A percentile compares a stretch with the other conserved stretches of the same genome.
These are phyloP conservation scores for Tragelaphus scriptus DNA, from an alignment of 2,113 vertebrate genomes.

Conservation along the genomic window DNA sequence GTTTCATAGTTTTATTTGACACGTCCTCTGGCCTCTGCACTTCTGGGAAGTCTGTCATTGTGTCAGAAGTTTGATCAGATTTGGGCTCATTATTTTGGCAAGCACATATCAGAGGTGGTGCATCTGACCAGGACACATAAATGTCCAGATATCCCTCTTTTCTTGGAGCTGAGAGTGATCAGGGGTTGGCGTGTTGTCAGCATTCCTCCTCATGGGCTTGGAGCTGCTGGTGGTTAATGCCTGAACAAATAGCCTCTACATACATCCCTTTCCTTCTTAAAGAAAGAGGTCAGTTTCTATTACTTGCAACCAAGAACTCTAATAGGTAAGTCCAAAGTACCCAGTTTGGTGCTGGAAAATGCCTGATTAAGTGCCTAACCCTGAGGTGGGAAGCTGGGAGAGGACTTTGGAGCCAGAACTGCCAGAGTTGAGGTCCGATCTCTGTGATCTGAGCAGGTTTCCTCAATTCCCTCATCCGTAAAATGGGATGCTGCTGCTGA, in stretches of 20 bases:
- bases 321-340: not conserved
- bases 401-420: not conserved
- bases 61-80: not conserved
- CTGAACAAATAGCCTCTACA: not conserved
- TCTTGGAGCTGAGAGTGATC: not conserved
- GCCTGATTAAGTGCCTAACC: not conserved
- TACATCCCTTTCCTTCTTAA: not conserved
- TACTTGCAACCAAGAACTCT: not conserved
- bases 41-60: not conserved
- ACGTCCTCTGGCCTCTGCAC: not conserved
- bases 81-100: not conserved
- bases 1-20: not conserved
- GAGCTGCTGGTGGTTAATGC: not conserved
- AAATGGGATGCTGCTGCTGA: not conserved
- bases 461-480: not conserved
- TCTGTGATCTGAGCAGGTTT: not conserved
- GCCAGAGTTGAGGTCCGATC: not conserved
- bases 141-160: not conserved
- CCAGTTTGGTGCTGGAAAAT: not conserved
- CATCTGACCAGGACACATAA: not conserved
- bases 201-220: not conserved
- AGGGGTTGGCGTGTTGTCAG: not conserved
- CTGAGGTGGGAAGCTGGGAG: not conserved
- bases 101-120: too few relatives aligned
- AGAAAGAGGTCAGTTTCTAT: not conserved